Evolutionary conservation across 2,888 invertebrate genomes (phyloP).

Genomic region (Girardia tigrina): DNA sequence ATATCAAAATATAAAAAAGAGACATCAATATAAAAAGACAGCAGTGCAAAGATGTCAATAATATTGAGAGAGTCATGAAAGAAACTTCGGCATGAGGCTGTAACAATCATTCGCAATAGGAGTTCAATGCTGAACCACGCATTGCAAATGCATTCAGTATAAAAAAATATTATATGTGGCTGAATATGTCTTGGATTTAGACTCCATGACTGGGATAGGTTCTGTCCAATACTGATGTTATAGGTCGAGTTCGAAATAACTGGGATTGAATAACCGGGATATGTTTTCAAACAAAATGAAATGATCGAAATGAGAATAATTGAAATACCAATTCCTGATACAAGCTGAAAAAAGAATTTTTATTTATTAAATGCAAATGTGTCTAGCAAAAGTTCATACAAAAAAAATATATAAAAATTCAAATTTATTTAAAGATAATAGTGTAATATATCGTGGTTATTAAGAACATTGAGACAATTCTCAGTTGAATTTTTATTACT

Average conservation of each 20-base stretch:
- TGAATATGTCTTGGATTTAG: neutral
- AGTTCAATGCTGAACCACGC: slow-evolving; percentile 88
- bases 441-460: too few species aligned
- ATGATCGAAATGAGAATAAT: neutral
- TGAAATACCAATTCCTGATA: neutral
- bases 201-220: neutral
- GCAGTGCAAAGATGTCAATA: slow-evolving; percentile 57
- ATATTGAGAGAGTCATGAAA: slow-evolving; percentile 77
- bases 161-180: slow-evolving; percentile 56
- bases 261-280: slow-evolving; percentile 16
- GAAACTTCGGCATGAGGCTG: slow-evolving; percentile 73
- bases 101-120: slow-evolving; percentile 69
- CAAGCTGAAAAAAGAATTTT: neutral
- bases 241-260: neutral
- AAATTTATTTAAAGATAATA: too few species aligned
- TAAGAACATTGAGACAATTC: too few species aligned
- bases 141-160: slow-evolving; percentile 79
- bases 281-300: slow-evolving; percentile 17
- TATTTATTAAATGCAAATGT: too few species aligned
- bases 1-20: slow-evolving; percentile 29
- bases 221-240: neutral
- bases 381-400: too few species aligned
- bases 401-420: too few species aligned
- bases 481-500: too few species aligned
- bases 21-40: slow-evolving; percentile 37